Conservation (phyloP, 2,797 vertebrate genomes). For the Bucorvus abyssinicus region DNA sequence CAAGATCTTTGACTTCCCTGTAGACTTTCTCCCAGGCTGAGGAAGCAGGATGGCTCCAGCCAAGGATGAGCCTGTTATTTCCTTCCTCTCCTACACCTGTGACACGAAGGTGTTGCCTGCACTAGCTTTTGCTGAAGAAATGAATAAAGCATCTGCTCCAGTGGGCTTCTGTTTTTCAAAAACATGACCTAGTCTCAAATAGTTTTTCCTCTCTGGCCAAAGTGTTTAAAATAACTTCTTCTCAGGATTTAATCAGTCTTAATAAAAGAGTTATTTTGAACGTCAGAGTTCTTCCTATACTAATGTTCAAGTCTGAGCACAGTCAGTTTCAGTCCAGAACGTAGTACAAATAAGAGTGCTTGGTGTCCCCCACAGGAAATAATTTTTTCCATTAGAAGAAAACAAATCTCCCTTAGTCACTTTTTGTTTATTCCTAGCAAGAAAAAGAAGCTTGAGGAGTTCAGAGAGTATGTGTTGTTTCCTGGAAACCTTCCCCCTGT, state of each 20-base stretch:
- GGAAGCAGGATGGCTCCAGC: not conserved
- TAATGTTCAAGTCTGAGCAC: not conserved
- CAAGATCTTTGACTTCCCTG: accelerated
- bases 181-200: not conserved
- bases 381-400: not conserved
- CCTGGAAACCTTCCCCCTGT: not conserved
- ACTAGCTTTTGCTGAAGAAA: not conserved
- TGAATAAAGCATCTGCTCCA: not conserved
- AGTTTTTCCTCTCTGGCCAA: not conserved
- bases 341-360: not conserved
- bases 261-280: not conserved
- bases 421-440: not conserved
- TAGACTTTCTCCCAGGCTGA: not conserved
- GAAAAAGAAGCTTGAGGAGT: not conserved
- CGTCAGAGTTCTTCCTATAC: not conserved
- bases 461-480: not conserved
- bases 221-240: not conserved
- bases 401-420: not conserved
- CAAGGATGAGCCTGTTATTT: not conserved
- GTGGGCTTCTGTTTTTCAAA: not conserved
- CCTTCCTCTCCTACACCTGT: not conserved
- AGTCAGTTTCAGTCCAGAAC: not conserved
- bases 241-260: not conserved
- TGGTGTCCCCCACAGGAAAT: not conserved
- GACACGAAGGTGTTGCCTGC: not conserved